Evolutionary conservation across 2,888 invertebrate species (phyloP), one percentile per base, ranked within the genome.

Genomic region (Synergus japonicus): DNA sequence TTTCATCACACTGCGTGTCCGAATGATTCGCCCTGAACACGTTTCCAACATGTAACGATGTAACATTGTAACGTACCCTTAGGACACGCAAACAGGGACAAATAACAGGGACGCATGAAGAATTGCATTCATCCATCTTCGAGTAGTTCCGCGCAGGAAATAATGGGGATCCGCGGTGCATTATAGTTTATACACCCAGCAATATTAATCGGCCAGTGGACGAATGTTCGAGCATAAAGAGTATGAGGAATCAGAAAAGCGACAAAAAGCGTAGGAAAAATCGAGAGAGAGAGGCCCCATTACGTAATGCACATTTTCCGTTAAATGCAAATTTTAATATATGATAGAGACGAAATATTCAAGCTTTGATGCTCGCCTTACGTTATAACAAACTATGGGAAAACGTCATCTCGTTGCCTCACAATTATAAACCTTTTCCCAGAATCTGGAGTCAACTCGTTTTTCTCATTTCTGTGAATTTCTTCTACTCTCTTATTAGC

Each of bases 101-200:
- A 22, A 63, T 76, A 63, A 63, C 76, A 49, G 66, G 76, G 79
- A 78, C 76, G 81, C 85, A 85, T 87, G 86, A 86, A 86, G 69
- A 88, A 88, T 88, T 83, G 82, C 66, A 82, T 85, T 86, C 89
- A 88, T 88, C 88, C 84, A 89, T 90, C 89, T 86, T 85, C 81
- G 77, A 76, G 78, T 85, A 76, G 83, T 86, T 83, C 81, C 54
- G 41, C 29, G 49, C 54, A 37, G 73, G 41, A 73, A 54, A 73
- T 73, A 73, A 73, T 73, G 73, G 73, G 73, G 54, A 73, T 12
- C 54, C 54, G n/a, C 54, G 73, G 37, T 54, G 73, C 73, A 54
- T n/a, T 37, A 69, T 69, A 69, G 49, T 69, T 69, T n/a, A 54
- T 73, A 73, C 15, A 49, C 29, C 41, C 54, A 73, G 54, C 41